A percentile compares a stretch with the other conserved stretches of the same genome.
Conservation (phyloP, 2,797 vertebrate species). For the Lateolabrax maculatus region DNA sequence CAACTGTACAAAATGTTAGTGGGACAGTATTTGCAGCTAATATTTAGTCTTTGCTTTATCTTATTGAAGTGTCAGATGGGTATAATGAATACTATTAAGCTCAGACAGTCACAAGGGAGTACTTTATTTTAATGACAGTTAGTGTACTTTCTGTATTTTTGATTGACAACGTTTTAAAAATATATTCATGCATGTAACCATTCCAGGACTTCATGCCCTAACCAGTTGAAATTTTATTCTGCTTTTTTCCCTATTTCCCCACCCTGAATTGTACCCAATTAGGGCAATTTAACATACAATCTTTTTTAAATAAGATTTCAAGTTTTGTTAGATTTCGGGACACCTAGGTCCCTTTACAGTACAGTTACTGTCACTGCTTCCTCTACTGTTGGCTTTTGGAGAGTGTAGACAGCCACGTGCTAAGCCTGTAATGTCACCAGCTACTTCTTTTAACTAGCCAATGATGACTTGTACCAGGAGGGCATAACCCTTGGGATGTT, state of each 20-base stretch:
- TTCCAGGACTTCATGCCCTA: background rate
- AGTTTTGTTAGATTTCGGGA: background rate
- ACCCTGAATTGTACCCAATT: background rate
- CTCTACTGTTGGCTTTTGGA: background rate
- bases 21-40: background rate
- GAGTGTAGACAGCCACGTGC: background rate
- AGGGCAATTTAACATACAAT: background rate
- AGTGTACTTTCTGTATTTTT: background rate
- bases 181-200: background rate
- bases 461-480: background rate
- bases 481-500: background rate
- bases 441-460: slow-evolving; percentile 8
- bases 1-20: background rate
- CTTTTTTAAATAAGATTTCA: no score
- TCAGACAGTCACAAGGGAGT: background rate
- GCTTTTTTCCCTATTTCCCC: background rate
- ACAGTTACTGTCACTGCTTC: background rate
- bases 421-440: background rate
- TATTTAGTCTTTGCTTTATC: slow-evolving; percentile 7
- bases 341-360: background rate
- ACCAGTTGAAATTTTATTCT: background rate
- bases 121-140: background rate
- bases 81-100: background rate
- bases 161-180: background rate
- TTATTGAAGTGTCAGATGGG: background rate